Percentiles rank a stretch among this genome's conserved stretches.
phyloP scores from a whole-genome alignment of 2,888 invertebrate species.

The Graphium colonna region DNA sequence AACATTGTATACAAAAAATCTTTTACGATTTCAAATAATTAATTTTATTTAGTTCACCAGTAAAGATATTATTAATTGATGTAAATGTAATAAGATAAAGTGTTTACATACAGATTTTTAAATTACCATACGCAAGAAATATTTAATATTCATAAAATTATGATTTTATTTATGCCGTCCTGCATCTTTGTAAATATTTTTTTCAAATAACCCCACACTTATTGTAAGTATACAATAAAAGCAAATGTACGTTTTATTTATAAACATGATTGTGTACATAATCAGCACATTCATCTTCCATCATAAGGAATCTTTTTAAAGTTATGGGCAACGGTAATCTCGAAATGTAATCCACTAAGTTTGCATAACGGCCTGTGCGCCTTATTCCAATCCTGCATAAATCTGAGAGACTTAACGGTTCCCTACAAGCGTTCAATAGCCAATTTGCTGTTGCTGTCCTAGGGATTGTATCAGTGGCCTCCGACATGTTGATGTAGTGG shows the following conservation, averaged over 20 bases:
- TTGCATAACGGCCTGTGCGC: slow-evolving; percentile 39
- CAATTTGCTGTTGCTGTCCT: slow-evolving; percentile 53
- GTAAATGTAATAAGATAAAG: too few species aligned
- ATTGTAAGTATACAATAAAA: background rate
- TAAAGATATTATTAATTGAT: too few species aligned
- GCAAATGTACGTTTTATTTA: background rate
- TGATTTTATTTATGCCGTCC: too few species aligned
- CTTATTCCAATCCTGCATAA: slow-evolving; percentile 80
- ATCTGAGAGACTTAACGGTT: slow-evolving; percentile 76
- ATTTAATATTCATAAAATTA: too few species aligned
- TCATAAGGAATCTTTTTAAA: slow-evolving; percentile 79
- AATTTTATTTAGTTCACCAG: too few species aligned
- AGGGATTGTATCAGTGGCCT: slow-evolving; percentile 31
- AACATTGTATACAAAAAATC: too few species aligned
- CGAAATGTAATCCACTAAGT: slow-evolving; percentile 56
- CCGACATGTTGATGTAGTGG: slow-evolving; percentile 39
- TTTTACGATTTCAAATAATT: too few species aligned
- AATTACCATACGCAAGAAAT: too few species aligned
- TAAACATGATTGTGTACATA: slow-evolving; percentile 9
- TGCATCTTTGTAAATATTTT: too few species aligned
- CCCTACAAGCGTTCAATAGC: slow-evolving; percentile 59
- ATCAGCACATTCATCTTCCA: slow-evolving; percentile 65
- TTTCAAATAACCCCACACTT: background rate
- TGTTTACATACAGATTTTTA: background rate
- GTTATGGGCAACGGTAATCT: slow-evolving; percentile 76